Evolutionary conservation across 2,113 vertebrate species (phyloP), one percentile per base, ranked within the genome.

Genomic region (Melospiza melodia): DNA sequence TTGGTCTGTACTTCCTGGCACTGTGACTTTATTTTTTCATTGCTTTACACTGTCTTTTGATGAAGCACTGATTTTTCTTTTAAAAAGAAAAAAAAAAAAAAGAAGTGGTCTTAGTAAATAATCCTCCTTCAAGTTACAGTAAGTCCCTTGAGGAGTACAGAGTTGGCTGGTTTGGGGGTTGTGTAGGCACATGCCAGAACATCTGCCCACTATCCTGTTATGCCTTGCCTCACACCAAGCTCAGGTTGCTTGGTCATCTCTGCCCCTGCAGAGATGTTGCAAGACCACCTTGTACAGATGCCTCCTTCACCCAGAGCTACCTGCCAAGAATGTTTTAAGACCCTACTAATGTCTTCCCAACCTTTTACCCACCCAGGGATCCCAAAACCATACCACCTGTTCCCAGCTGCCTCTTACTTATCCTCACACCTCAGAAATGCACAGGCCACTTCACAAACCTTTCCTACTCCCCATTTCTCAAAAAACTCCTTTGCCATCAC

Each of bases 1-100:
- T 95, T 95, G 59, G 51, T 87, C 78, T 73, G 71, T 82, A 55
- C 59, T 93, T 95, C 87, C 75, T 83, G 67, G 84, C 63, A 63
- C 74, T 66, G 71, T 5, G 0, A 54, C 78, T 91, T 82, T 80
- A 39, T 27, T 51, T 31, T 33, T 57, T 82, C 28, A 19, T 87
- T 92, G 61, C 52, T 57, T 93, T 86, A 51, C 46, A n/a, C 16
- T 71, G n/a, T 43, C 72, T 90, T 89, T 66, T 87, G 77, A 81
- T 52, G 73, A 95, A 72, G 17, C 57, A 71, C 22, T 7, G 25
- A 61, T 84, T 92, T 84, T 89, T 90, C 61, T 75, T 93, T 65
- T 57, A 37, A 87, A 93, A 93, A 75, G 21, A 4, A 20, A 19
- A 18, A 31, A 22, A 58, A n/a, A 39, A 39, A 35, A 65, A 57